These are phyloP conservation scores for Uropsilus gracilis DNA, from an alignment of 2,113 vertebrate genomes.

Conservation along the genomic window DNA sequence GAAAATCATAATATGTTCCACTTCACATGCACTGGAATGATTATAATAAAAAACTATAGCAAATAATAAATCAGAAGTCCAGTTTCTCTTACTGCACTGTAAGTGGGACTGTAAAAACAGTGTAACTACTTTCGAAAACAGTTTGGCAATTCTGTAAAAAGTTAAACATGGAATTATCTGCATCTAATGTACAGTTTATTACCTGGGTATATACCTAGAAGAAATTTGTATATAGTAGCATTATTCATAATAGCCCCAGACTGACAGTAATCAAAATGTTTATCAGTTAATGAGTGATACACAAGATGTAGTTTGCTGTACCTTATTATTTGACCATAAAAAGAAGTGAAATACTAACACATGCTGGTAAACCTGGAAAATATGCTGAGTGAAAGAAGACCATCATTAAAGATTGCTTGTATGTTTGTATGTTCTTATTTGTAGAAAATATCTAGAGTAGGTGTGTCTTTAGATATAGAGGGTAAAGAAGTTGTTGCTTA, in stretches of 20 bases:
- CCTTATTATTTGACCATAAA: not conserved
- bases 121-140: not conserved
- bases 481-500: not conserved
- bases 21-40: not conserved
- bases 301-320: not conserved
- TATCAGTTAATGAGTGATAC: not conserved
- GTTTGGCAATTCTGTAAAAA: not conserved
- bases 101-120: not conserved
- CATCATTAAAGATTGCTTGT: not conserved
- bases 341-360: not conserved
- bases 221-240: not conserved
- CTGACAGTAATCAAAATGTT: not conserved
- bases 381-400: not conserved
- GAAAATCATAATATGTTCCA: not conserved
- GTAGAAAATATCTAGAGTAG: not conserved
- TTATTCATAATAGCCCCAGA: not conserved
- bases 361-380: not conserved
- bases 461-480: not conserved
- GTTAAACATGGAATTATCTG: not conserved
- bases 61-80: not conserved
- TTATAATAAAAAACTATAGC: not conserved
- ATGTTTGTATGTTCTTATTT: not conserved
- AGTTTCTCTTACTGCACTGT: not conserved
- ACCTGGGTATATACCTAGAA: not conserved
- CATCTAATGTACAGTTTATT: not conserved